Evolutionary conservation across 2,888 invertebrate species (phyloP), one percentile per base, ranked within the genome.

Genomic region (Tubulanus polymorphus): DNA sequence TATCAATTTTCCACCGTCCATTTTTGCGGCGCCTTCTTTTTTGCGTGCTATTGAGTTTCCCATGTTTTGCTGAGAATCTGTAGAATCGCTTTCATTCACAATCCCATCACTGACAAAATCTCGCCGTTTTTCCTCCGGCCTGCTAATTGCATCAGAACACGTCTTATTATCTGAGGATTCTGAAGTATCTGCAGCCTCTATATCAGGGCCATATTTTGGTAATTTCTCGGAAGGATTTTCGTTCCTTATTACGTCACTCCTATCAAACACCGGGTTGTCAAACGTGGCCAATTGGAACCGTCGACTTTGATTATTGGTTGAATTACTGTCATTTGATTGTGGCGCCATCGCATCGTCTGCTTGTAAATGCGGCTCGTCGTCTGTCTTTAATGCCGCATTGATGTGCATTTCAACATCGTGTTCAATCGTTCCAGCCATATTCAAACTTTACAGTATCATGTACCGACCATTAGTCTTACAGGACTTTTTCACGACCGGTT

Each of bases 191-290:
- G 18, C 41, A 41, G 20, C 41, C 18, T 18, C 6, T 41, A 20
- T 41, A 41, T 41, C 41, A 41, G 41, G 41, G 41, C 23, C 41
- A 41, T 20, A 23, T 41, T 41, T 41, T 41, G 41, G 18, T 41
- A 41, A 41, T 41, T 41, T 41, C 41, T 41, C 23, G 41, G 41
- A 41, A 18, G 41, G 41, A 15, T 20, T 41, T 41, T 41, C 41
- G 41, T 23, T 41, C 20, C 20, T 20, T 41, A 23, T 41, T 18
- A 41, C 41, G 41, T 41, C 41, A 41, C 15, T 15, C 20, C 41
- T 41, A 23, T 41, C 41, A 41, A 41, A 41, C 41, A 23, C 41
- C 15, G 41, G 41, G 23, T 41, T 41, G 6, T 41, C 41, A 41
- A 8, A 41, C 23, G 41, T 41, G 15, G 41, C 41, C 41, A 41